A percentile compares a stretch with the other conserved stretches of the same genome.
phyloP scores from a whole-genome alignment of 2,113 vertebrate genomes.

The Dendrocopos noguchii region DNA sequence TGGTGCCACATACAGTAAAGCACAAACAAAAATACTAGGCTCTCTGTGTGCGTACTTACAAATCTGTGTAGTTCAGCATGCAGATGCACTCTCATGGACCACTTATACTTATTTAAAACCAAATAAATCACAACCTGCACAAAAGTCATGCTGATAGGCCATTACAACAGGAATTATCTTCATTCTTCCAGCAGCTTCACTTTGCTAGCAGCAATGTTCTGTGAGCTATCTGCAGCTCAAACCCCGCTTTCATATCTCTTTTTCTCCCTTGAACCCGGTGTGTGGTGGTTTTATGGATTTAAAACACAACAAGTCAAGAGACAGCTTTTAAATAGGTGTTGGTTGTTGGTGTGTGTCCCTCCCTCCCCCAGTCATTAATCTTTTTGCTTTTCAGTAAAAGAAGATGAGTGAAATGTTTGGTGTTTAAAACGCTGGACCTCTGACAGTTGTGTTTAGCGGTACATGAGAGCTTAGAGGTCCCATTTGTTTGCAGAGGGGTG shows the following conservation, averaged over 20 bases:
- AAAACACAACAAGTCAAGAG: slow-evolving; percentile 39
- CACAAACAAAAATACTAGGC: not conserved
- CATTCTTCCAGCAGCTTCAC: not conserved
- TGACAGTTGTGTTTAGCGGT: not conserved
- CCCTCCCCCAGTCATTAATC: not conserved
- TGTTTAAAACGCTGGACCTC: not conserved
- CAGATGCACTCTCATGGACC: rapidly evolving
- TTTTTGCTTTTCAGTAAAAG: slow-evolving; percentile 14
- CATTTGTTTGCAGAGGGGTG: slow-evolving; percentile 35
- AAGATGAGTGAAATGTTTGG: not conserved
- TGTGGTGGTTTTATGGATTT: not conserved
- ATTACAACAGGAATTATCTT: not conserved
- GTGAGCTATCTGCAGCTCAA: not conserved
- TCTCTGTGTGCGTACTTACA: rapidly evolving
- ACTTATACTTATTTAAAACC: not conserved
- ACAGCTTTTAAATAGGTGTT: slow-evolving; percentile 2
- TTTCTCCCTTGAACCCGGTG: slow-evolving; percentile 34
- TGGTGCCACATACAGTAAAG: rapidly evolving
- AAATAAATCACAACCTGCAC: not conserved
- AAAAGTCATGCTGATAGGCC: not conserved
- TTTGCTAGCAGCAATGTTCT: not conserved
- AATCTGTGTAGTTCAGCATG: rapidly evolving
- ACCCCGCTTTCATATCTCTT: not conserved
- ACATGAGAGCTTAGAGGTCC: not conserved
- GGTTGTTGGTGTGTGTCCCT: too few relatives aligned